Conservation (phyloP, 2,888 invertebrate genomes). For the Eledona agricola region DNA sequence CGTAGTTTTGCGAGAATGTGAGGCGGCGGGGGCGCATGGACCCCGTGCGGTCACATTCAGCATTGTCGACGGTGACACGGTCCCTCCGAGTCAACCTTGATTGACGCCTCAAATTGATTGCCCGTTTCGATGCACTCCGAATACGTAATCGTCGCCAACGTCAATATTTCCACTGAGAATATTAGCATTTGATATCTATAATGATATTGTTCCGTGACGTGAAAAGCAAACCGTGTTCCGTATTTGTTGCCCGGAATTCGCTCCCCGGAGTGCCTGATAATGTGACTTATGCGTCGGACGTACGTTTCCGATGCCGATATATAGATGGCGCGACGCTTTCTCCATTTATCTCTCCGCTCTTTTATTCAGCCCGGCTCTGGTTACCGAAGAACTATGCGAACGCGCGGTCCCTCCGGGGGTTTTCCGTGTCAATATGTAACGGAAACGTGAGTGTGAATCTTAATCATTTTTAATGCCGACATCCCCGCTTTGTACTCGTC, state of each 20-base stretch:
- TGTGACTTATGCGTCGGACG: conserved; percentile 45
- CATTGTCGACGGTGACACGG: conserved; percentile 33
- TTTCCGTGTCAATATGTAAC: conserved; percentile 48
- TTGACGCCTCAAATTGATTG: conserved; percentile 51
- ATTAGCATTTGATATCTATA: conserved; percentile 57
- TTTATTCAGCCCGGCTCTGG: conserved; percentile 41
- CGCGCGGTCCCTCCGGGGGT: conserved; percentile 40
- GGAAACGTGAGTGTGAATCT: conserved; percentile 45
- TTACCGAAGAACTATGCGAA: conserved; percentile 42
- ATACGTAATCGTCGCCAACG: conserved; percentile 49
- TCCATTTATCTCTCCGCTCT: conserved; percentile 38
- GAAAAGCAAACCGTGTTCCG: conserved; percentile 47
- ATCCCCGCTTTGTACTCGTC: conserved; percentile 1
- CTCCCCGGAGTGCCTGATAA: conserved; percentile 38
- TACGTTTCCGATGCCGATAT: conserved; percentile 42
- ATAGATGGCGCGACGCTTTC: conserved; percentile 37
- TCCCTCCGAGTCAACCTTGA: conserved; percentile 42
- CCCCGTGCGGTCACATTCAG: conserved; percentile 33
- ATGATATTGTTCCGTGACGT: conserved; percentile 56
- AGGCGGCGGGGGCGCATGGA: conserved; percentile 5
- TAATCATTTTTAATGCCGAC: conserved; percentile 44
- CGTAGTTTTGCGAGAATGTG: conserved; percentile 44
- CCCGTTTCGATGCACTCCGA: conserved; percentile 50
- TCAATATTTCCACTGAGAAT: conserved; percentile 53
- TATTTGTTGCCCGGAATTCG: conserved; percentile 40